phyloP scores from a whole-genome alignment of 2,113 vertebrate genomes.

The Gulo gulo region DNA sequence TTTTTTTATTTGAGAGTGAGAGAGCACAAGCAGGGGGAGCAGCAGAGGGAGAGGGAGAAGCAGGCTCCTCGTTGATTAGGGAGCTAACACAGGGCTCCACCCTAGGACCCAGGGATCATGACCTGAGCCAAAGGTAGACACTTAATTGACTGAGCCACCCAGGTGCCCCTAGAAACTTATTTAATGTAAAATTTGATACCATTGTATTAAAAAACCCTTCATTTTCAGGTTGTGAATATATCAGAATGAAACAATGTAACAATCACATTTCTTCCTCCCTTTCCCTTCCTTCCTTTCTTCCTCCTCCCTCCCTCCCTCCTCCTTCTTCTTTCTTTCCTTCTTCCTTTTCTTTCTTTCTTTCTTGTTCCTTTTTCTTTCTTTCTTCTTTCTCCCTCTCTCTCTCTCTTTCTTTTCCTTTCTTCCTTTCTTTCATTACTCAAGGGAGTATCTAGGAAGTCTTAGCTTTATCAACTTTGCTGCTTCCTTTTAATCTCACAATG shows the following conservation, averaged over 20 bases:
- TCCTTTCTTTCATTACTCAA: not conserved
- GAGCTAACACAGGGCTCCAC: too few species aligned
- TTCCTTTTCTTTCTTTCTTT: not conserved
- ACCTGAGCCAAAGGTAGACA: too few species aligned
- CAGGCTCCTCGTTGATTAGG: too few species aligned
- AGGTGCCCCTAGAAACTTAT: too few species aligned
- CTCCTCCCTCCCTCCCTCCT: too few species aligned
- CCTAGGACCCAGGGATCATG: too few species aligned
- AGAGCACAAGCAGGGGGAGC: too few species aligned
- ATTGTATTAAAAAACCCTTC: not conserved
- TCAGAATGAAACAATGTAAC: not conserved
- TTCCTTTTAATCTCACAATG: not conserved
- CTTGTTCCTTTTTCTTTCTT: not conserved
- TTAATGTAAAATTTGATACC: not conserved
- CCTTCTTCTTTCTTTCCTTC: too few species aligned
- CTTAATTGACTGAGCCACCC: too few species aligned
- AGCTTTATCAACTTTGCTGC: not conserved
- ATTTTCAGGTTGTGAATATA: not conserved
- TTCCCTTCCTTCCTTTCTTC: not conserved
- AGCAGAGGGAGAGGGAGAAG: too few species aligned
- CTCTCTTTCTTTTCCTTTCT: not conserved
- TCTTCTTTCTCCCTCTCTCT: not conserved
- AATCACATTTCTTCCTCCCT: not conserved
- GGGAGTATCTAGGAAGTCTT: not conserved
- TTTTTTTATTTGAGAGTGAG: too few species aligned